Evolutionary conservation across 23 tunicate species (phyloP), one percentile per base, ranked within the genome.

Genomic region (Halocynthia aurantium): DNA sequence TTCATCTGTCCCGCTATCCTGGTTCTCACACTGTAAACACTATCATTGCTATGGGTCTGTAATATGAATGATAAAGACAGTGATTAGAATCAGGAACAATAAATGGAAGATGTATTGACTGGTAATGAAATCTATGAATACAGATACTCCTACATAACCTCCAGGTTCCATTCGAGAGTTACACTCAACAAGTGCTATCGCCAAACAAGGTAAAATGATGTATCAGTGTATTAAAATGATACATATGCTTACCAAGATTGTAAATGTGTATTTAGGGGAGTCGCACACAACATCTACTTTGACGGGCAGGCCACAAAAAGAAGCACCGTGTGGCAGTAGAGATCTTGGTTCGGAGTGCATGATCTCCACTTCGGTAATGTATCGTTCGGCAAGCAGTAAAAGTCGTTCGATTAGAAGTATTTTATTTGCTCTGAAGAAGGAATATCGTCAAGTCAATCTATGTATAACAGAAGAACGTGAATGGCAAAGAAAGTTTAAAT

Each of bases 241-340:
- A 13, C 44, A 31, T n/a, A 20, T n/a, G 57, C 78, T 74, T 53
- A 74, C 78, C 67, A 49, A 64, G 7, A 86, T 44, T 7, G 60
- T 68, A 52, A 87, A 82, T 17, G 68, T 61, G 7, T 57, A 75
- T 68, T 77, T 71, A 73, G 21, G 78, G 21, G 82, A 58, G 56
- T 88, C 95, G 51, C 71, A 80, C 62, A 50, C 64, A 51, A 83
- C 84, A 7, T 83, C 74, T 0, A 88, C 69, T 7, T 81, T 79
- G 71, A 88, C 62, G 7, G 88, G 95, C 19, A 80, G 53, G 6
- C 95, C 95, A 52, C 88, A 82, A 49, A 69, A 88, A 50, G 73
- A 80, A 72, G 86, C 95, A 57, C 95, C 95, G 66, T 88, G 95
- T 17, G 95, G 87, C 17, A 83, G 81, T 49, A 80, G 63, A 31